Evolutionary conservation across 1,140 invertebrate genomes (phyloP), one percentile per base, ranked within the genome.

Genomic region (Magallana gigas): DNA sequence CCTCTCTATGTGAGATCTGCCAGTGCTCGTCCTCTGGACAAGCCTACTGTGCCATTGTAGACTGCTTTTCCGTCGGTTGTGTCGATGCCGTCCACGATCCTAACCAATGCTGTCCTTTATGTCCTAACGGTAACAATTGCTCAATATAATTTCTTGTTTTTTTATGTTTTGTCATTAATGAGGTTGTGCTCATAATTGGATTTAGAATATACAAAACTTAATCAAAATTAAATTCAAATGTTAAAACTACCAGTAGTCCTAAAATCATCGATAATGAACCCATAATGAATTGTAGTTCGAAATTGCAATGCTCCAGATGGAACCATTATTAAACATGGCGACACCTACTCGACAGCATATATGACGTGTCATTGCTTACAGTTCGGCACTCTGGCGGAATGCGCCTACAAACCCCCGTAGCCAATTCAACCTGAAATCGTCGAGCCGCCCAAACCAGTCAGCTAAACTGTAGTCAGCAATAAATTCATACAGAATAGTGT

Each of bases 291-390:
- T 48, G 1, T 62, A 84, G 83, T 59, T 16, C 59, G 57, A 36
- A 84, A 59, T 29, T 84, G 83, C 83, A 59, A 59, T 14, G 83
- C 83, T 12, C 83, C 83, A 8, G 83, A 84, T 56, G 83, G 83
- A 6, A 59, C 57, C 18, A 84, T 84, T 58, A 84, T 84, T 23
- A 84, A 84, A 60, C 23, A 59, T 57, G 83, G 83, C 7, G 83
- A 84, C 8, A 84, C 57, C 5, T 62, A 84, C 58, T 16, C 16
- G 8, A 62, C 57, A 12, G 16, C 83, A 12, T n/a, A 60, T 0
- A 58, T 58, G 16, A 18, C 57, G 8, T 83, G 81, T 23, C 57
- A 57, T 9, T 83, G 81, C 81, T 57, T 14, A 9, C 18, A 16
- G 9, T 83, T 83, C 18, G 56, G 81, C 16, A 58, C 57, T 11